phyloP scores from a whole-genome alignment of 2,113 vertebrate genomes.

The Psophia crepitans region DNA sequence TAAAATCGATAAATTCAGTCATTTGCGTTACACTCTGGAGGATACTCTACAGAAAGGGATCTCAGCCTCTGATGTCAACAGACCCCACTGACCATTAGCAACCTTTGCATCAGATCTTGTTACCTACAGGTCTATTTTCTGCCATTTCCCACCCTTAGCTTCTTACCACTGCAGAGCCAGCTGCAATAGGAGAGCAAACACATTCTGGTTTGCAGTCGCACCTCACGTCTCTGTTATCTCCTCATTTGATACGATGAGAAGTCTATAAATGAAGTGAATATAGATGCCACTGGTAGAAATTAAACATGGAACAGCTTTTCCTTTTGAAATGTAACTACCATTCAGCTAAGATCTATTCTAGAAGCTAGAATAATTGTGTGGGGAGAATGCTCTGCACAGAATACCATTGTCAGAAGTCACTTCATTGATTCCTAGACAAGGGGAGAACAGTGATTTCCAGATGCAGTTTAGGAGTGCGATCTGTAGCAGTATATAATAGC shows the following conservation, averaged over 20 bases:
- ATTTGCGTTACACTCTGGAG: not conserved
- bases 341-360: not conserved
- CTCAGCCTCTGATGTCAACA: not conserved
- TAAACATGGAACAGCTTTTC: not conserved
- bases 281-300: not conserved
- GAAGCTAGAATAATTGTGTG: not conserved
- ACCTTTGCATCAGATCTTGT: not conserved
- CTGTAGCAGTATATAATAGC: not conserved
- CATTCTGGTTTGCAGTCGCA: not conserved
- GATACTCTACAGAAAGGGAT: not conserved
- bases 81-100: not conserved
- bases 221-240: not conserved
- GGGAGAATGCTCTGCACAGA: not conserved
- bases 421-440: not conserved
- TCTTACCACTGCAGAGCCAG: not conserved
- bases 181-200: not conserved
- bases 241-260: not conserved
- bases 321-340: not conserved
- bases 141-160: not conserved
- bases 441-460: not conserved
- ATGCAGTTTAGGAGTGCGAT: not conserved
- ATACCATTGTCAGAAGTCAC: not conserved
- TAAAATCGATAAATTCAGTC: not conserved
- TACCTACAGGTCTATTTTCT: not conserved
- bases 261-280: not conserved